These are phyloP conservation scores for Catocala sponsa DNA, from an alignment of 2,888 invertebrate genomes.

Conservation along the genomic window DNA sequence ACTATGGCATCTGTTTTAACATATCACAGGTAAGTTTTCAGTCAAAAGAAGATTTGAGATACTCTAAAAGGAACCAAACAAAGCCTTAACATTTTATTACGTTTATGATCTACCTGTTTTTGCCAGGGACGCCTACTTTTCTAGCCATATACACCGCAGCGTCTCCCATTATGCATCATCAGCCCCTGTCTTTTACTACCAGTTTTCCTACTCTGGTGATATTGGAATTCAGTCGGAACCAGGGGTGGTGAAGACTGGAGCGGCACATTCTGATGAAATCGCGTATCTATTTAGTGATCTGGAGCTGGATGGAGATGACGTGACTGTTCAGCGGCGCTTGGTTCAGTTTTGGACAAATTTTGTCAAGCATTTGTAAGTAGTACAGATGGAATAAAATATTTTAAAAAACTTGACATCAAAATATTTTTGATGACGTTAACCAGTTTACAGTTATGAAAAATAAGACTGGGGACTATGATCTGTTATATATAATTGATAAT, in stretches of 20 bases:
- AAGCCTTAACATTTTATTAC: background rate
- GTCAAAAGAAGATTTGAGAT: background rate
- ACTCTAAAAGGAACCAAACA: too few species aligned
- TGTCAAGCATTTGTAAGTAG: conserved; percentile 76
- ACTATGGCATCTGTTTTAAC: conserved; percentile 63
- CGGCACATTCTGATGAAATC: conserved; percentile 80
- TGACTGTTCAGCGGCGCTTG: conserved; percentile 62
- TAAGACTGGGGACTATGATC: too few species aligned
- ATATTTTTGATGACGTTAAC: too few species aligned
- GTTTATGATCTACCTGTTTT: conserved; percentile 13
- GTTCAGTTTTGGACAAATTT: conserved; percentile 77
- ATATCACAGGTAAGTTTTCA: conserved; percentile 70
- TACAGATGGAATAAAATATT: too few species aligned
- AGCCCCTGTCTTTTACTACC: conserved; percentile 72
- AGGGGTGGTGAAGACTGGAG: conserved; percentile 67
- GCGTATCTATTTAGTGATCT: conserved; percentile 70
- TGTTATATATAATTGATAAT: too few species aligned
- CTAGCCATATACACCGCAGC: conserved; percentile 73
- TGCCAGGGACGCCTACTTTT: conserved; percentile 76
- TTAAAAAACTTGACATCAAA: too few species aligned
- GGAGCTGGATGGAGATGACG: conserved; percentile 66
- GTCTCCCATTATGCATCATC: conserved; percentile 64
- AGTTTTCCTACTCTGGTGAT: conserved; percentile 70
- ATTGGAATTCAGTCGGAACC: conserved; percentile 67
- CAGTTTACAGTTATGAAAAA: too few species aligned